Evolutionary conservation across 1,140 invertebrate genomes (phyloP).

Genomic region (Cydia fagiglandana): DNA sequence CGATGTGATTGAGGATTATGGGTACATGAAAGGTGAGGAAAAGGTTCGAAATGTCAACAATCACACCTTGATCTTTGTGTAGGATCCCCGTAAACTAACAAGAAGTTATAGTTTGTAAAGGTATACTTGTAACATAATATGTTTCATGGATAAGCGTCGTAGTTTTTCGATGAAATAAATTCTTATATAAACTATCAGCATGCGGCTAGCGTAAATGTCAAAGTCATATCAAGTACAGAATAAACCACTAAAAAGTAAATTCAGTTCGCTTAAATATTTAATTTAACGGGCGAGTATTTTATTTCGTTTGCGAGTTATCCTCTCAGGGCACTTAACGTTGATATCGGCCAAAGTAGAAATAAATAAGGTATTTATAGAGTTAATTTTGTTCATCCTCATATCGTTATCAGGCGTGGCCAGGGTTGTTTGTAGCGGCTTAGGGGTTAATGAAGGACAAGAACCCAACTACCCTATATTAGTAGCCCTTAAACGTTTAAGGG

Average conservation of each 20-base stretch:
- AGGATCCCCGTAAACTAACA: too few relatives aligned
- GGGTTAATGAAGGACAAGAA: constrained; percentile 12
- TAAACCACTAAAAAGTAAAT: neutral
- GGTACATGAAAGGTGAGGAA: neutral
- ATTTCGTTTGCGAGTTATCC: neutral
- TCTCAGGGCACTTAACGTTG: neutral
- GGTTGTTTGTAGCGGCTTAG: constrained; percentile 1
- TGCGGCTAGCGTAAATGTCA: neutral
- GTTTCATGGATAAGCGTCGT: neutral
- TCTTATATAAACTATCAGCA: neutral
- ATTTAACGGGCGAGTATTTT: neutral
- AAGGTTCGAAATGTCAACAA: neutral
- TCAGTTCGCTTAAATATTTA: neutral
- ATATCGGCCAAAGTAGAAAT: constrained; percentile 11
- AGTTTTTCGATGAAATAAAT: neutral
- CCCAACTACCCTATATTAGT: constrained; percentile 13
- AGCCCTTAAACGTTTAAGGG: neutral
- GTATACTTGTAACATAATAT: too few relatives aligned
- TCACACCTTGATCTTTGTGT: too few relatives aligned
- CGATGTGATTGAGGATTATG: neutral
- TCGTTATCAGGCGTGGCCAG: constrained; percentile 25
- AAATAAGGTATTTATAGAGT: constrained; percentile 3
- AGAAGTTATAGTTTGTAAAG: too few relatives aligned
- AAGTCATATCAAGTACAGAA: neutral
- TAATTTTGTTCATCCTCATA: constrained; percentile 8